Evolutionary conservation across 2,888 invertebrate genomes (phyloP), one percentile per base, ranked within the genome.

Genomic region (Trypoxylon attenuatum): DNA sequence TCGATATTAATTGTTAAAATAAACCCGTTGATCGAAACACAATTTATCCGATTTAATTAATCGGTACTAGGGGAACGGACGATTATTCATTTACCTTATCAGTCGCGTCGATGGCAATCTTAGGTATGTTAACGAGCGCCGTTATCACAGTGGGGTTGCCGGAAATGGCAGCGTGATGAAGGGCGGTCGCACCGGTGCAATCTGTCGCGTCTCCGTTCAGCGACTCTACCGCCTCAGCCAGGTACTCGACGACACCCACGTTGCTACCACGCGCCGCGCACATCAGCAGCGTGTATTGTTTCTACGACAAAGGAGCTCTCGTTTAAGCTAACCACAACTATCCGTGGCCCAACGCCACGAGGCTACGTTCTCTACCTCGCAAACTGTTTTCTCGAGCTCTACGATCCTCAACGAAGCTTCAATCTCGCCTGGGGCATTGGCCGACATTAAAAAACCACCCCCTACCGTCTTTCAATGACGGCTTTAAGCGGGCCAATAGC

Each of bases 241-340:
- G 88, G 75, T 90, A 85, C 57, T 89, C 87, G 49, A 90, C 87
- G n/a, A 93, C 88, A 18, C 91, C 89, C 13, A 89, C 84, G 25
- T 91, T 90, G 75, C 93, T 93, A 70, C 93, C 92, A 56, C 91
- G 90, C 50, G 93, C 91, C 5, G 94, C 94, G 84, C 94, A 94
- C 89, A 94, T 94, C 29, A 95, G 88, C 21, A 93, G 87, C 78
- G 92, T 91, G 87, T 92, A 92, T 73, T 92, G 90, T 88, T 93
- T 92, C 93, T 93, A 87, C 47, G 83, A 79, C 33, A 60, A 53
- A 71, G 43, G 58, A 13, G n/a, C 8, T 10, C 33, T 33, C 33
- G 41, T 41, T 46, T 54, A 21, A 23, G 8, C 33, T 1, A 33
- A 33, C 33, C 13, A 13, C n/a, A 4, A 10, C 33, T 10, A 3